Base-by-base conservation (phyloP, 2,888 invertebrate species). In the Sphinx pinastri region DNA sequence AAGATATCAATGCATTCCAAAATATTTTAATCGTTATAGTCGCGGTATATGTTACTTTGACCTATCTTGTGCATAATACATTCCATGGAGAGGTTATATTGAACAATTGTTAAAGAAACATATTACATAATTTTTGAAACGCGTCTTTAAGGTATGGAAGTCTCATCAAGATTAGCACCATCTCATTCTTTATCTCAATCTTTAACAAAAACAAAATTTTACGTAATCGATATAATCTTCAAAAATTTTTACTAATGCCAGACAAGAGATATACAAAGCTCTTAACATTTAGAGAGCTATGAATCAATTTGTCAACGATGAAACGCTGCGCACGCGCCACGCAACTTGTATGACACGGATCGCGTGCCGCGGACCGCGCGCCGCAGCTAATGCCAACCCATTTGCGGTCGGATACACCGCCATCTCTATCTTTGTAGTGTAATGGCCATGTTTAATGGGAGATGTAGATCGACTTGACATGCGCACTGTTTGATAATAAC, bases 371-470 rank as follows among this genome's bases (percentile, higher is more conserved):
- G 80, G 11, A 19, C 19, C 55, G 19, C 55, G 86, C 80, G 74
- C 25, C 25, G 25, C 25, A 25, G 74, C 81, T 87, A 89, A 90
- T 87, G 83, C 81, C 78, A 76, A 71, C 78, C 84, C 79, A 90
- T 90, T 91, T 91, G 92, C 81, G 92, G 91, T 91, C 84, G 74
- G 84, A 82, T 81, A 85, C 83, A 83, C 81, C 72, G 73, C 77
- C 73, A 67, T 75, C 73, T 73, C 73, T 79, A 78, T 79, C 76
- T 81, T 79, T 75, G 74, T 77, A 75, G 72, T 74, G 76, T 81
- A 81, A 83, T 83, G 76, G 75, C 72, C 71, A 76, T 79, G 76
- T 76, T 72, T 81, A 79, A 81, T 82, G 75, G 79, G 74, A 74
- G 75, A 77, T 74, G 71, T 76, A 69, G n/a, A 59, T n/a, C 16